These are phyloP conservation scores for mouse (Mus musculus) DNA, from an alignment of 2,113 vertebrate genomes.

Conservation along the genomic window GRCm39 chr1:98061001-98061500, in stretches of 20 bases:
- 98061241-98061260: background rate
- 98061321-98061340: background rate
- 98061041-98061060: conserved; percentile 23
- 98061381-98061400: background rate
- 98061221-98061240: background rate
- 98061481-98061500: background rate
- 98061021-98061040: background rate
- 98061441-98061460: background rate
- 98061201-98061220: background rate
- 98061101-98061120: background rate
- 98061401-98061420: background rate
- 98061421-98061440: background rate
- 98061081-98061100: background rate
- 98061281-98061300: background rate
- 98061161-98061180: conserved; percentile 1
- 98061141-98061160: conserved; percentile 5
- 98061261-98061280: background rate
- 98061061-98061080: background rate
- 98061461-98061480: background rate
- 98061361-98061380: background rate
- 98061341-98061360: background rate
- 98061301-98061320: background rate
- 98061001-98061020: background rate
- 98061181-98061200: background rate
- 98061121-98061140: background rate